A percentile compares a stretch with the other conserved stretches of the same genome.
These are phyloP conservation scores for Entomobrya proxima DNA, from an alignment of 2,888 invertebrate species.

Conservation along the genomic window DNA sequence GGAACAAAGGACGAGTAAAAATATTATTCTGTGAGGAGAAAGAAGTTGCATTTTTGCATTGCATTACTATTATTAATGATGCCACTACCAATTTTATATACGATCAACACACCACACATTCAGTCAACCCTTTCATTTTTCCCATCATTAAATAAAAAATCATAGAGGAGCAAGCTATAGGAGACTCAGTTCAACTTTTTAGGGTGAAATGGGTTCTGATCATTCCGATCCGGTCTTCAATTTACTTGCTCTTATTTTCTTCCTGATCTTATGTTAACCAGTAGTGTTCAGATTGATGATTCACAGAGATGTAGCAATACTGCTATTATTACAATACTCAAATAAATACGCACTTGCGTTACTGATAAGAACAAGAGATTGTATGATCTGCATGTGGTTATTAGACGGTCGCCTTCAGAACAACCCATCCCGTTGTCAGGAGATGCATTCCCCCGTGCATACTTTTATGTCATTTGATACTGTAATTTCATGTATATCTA, in stretches of 20 bases:
- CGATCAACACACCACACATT: conserved; percentile 5
- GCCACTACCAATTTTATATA: conserved; percentile 1
- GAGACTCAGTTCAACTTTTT: not conserved
- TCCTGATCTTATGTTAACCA: not conserved
- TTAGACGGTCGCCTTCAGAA: not conserved
- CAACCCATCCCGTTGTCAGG: conserved; percentile 4
- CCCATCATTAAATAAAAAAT: conserved; percentile 5
- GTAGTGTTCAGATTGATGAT: not conserved
- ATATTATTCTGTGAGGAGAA: not conserved
- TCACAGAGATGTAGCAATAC: not conserved
- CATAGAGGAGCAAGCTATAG: not conserved
- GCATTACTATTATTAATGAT: conserved; percentile 16
- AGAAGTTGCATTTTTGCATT: not conserved
- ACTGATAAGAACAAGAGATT: not conserved
- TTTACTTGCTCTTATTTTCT: not conserved
- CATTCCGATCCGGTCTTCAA: conserved; percentile 15
- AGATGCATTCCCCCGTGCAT: conserved; percentile 32
- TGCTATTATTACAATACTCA: not conserved
- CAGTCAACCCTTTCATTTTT: conserved; percentile 44
- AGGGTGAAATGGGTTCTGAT: not conserved
- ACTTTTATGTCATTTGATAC: conserved; percentile 45
- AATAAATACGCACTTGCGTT: conserved; percentile 9
- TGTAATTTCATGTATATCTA: conserved; percentile 15
- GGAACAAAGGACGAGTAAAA: conserved; percentile 20
- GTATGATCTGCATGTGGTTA: not conserved